A percentile compares a stretch with the other conserved stretches of the same genome.
phyloP scores from a whole-genome alignment of 2,888 invertebrate species.

The Torymus aiolomorphi region DNA sequence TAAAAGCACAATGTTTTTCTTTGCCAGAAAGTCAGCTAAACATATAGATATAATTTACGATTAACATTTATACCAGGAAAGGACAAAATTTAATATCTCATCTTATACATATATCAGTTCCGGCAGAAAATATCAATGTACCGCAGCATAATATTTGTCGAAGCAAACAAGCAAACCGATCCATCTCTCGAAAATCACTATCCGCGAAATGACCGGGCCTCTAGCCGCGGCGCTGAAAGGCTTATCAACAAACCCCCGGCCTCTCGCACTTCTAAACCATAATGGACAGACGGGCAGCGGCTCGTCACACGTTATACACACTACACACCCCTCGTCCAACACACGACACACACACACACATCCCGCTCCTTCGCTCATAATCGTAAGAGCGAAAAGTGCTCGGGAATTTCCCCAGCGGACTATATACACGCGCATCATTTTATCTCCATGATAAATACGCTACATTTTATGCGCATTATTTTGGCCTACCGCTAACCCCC shows the following conservation, averaged over 20 bases:
- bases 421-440: slow-evolving; percentile 68
- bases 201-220: slow-evolving; percentile 7
- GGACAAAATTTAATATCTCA: too few relatives aligned
- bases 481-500: slow-evolving; percentile 62
- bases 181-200: slow-evolving; percentile 28
- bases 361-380: too few relatives aligned
- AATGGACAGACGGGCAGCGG: slow-evolving; percentile 15
- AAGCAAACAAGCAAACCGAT: slow-evolving; percentile 17
- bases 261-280: neutral
- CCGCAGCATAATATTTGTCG: neutral
- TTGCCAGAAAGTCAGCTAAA: too few relatives aligned
- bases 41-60: too few relatives aligned
- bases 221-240: neutral
- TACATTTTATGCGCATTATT: slow-evolving; percentile 75
- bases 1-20: too few relatives aligned
- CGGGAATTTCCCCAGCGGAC: slow-evolving; percentile 16
- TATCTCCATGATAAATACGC: slow-evolving; percentile 75
- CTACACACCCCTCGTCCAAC: neutral
- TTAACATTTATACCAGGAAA: too few relatives aligned
- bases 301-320: neutral
- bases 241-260: slow-evolving; percentile 30
- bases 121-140: too few relatives aligned
- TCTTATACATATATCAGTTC: too few relatives aligned
- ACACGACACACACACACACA: too few relatives aligned
- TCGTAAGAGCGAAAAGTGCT: slow-evolving; percentile 28